These are phyloP conservation scores for Leptarthrus brevirostris DNA, from an alignment of 2,888 invertebrate species.

Conservation along the genomic window DNA sequence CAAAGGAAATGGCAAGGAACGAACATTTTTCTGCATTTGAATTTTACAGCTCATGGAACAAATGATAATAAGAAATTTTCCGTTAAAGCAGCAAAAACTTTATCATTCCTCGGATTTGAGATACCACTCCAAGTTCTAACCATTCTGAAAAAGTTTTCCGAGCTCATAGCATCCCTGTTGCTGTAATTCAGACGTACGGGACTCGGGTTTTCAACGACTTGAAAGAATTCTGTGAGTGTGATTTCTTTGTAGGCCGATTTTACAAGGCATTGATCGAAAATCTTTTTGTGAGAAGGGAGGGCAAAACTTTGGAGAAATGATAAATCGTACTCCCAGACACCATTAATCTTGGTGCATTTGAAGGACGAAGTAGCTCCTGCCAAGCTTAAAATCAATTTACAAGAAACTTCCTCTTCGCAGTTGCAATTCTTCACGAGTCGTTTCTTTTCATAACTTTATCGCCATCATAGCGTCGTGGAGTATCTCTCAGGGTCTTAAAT, in stretches of 20 bases:
- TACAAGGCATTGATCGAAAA: conserved; percentile 52
- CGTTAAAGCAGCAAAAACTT: conserved; percentile 48
- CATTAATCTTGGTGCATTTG: conserved; percentile 53
- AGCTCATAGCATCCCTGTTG: not conserved
- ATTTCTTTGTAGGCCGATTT: conserved; percentile 53
- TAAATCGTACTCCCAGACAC: conserved; percentile 53
- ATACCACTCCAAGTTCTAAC: conserved; percentile 3
- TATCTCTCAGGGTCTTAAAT: conserved; percentile 10
- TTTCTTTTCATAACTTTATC: conserved; percentile 23
- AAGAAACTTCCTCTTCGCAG: conserved; percentile 43
- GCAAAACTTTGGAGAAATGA: conserved; percentile 51
- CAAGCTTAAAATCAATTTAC: conserved; percentile 54
- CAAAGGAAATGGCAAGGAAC: conserved; percentile 32
- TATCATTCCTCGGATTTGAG: conserved; percentile 34
- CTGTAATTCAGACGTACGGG: not conserved
- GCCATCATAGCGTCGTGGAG: conserved; percentile 23
- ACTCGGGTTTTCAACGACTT: conserved; percentile 1
- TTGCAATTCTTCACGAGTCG: conserved; percentile 4
- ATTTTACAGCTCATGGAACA: conserved; percentile 51
- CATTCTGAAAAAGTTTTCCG: conserved; percentile 20
- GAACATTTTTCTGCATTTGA: conserved; percentile 50
- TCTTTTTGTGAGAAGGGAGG: conserved; percentile 9
- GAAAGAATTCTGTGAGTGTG: conserved; percentile 38
- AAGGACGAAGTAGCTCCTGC: conserved; percentile 26
- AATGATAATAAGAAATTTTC: conserved; percentile 48